A percentile compares a stretch with the other conserved stretches of the same genome.
phyloP scores from a whole-genome alignment of 2,888 invertebrate species.

The Hemaris fuciformis region DNA sequence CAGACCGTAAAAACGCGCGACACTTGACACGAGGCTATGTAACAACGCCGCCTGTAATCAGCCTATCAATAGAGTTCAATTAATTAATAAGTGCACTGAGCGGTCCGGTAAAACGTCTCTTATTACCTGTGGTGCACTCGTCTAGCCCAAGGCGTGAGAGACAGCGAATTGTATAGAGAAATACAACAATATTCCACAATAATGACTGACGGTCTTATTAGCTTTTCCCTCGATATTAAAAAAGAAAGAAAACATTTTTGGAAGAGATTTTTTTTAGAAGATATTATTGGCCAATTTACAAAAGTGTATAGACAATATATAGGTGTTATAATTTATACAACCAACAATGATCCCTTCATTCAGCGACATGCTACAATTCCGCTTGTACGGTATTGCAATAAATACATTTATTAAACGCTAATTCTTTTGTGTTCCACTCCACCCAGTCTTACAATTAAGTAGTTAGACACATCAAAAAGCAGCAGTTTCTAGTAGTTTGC shows the following conservation, averaged over 20 bases:
- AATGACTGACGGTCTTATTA: no score
- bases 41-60: background rate
- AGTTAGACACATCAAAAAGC: slow-evolving; percentile 34
- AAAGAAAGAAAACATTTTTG: no score
- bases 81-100: background rate
- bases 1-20: no score
- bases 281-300: no score
- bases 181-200: no score
- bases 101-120: slow-evolving; percentile 3
- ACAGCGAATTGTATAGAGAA: background rate
- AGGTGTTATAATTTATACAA: no score
- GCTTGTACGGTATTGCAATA: background rate
- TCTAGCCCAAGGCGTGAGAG: background rate
- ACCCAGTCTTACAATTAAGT: slow-evolving; percentile 33
- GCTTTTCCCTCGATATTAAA: no score
- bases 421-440: background rate
- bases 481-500: slow-evolving; percentile 20
- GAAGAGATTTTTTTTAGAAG: no score
- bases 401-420: background rate
- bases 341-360: no score
- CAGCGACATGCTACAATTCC: no score
- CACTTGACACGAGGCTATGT: background rate
- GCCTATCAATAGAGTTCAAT: background rate
- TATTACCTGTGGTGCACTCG: background rate
- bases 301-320: no score